Percentiles rank a stretch among this genome's conserved stretches.
Conservation (phyloP, 2,797 vertebrate species). For the Rhyacichthys aspro region DNA sequence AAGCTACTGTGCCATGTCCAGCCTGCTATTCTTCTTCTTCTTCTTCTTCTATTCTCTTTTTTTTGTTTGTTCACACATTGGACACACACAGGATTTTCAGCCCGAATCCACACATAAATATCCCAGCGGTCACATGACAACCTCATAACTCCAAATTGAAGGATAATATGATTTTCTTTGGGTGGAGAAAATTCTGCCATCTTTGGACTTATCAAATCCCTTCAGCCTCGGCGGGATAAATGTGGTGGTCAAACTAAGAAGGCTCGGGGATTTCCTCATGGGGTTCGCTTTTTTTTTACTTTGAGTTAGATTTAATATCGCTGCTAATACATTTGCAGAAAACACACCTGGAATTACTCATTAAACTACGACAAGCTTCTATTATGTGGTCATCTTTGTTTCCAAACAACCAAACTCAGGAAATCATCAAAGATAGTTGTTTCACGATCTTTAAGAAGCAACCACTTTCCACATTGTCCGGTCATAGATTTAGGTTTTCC, state of each 20-base stretch:
- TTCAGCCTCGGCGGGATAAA: conserved; percentile 30
- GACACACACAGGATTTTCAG: conserved; percentile 23
- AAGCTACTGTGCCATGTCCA: too few species aligned
- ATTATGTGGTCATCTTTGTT: too few species aligned
- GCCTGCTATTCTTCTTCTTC: neutral
- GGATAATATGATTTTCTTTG: conserved; percentile 57
- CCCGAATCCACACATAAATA: conserved; percentile 54
- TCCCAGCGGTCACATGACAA: conserved; percentile 58
- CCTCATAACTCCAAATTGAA: conserved; percentile 64
- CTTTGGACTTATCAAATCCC: conserved; percentile 54
- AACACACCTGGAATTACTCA: conserved; percentile 5
- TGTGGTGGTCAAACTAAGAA: conserved; percentile 43
- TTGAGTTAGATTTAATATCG: conserved; percentile 1
- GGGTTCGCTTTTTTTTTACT: conserved; percentile 12
- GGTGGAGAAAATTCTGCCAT: conserved; percentile 38
- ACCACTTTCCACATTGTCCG: neutral
- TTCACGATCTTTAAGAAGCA: too few species aligned
- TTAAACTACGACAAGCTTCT: neutral
- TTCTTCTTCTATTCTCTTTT: neutral
- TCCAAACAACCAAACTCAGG: too few species aligned
- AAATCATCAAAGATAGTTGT: too few species aligned
- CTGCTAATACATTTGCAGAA: conserved; percentile 5
- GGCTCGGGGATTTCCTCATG: conserved; percentile 18
- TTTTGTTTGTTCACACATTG: conserved; percentile 1
- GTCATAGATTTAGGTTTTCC: too few species aligned